phyloP scores from a whole-genome alignment of 1,140 invertebrate species.

The Macrocentrus cingulum region DNA sequence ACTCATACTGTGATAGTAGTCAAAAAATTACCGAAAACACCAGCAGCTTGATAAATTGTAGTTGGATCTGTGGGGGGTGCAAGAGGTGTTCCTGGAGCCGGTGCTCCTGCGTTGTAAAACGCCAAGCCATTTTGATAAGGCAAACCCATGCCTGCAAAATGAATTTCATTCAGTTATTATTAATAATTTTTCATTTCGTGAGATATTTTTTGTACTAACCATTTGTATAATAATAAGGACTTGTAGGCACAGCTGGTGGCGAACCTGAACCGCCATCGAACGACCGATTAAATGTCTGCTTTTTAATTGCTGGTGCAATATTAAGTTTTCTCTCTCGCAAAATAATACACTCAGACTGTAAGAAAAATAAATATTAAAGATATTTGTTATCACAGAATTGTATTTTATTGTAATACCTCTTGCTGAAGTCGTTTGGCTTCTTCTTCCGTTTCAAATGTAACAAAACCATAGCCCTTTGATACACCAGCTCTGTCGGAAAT shows the following conservation, averaged over 20 bases:
- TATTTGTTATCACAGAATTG: no score
- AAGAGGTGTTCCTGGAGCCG: slow-evolving; percentile 49
- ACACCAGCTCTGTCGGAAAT: slow-evolving; percentile 91
- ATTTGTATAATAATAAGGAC: slow-evolving; percentile 63
- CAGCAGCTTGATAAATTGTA: slow-evolving; percentile 54
- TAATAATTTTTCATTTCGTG: no score
- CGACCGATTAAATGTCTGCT: slow-evolving; percentile 65
- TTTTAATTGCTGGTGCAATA: slow-evolving; percentile 88
- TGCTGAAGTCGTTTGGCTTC: slow-evolving; percentile 77
- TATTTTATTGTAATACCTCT: no score
- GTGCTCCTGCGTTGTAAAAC: slow-evolving; percentile 57
- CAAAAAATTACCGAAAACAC: slow-evolving; percentile 56
- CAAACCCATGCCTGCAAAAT: slow-evolving; percentile 49
- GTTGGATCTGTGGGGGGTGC: slow-evolving; percentile 53
- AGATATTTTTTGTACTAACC: slow-evolving; percentile 46
- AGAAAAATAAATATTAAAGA: slow-evolving; percentile 32
- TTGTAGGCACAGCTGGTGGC: slow-evolving; percentile 58
- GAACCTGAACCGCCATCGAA: slow-evolving; percentile 56
- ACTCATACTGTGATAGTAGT: no score
- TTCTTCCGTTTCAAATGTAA: slow-evolving; percentile 92
- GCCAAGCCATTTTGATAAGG: slow-evolving; percentile 66
- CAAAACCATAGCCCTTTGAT: slow-evolving; percentile 93
- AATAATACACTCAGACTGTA: slow-evolving; percentile 72
- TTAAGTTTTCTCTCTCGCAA: slow-evolving; percentile 83
- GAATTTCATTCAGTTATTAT: slow-evolving; percentile 3